Evolutionary conservation across 2,888 invertebrate species (phyloP), one percentile per base, ranked within the genome.

Genomic region (Dynastes tityus): DNA sequence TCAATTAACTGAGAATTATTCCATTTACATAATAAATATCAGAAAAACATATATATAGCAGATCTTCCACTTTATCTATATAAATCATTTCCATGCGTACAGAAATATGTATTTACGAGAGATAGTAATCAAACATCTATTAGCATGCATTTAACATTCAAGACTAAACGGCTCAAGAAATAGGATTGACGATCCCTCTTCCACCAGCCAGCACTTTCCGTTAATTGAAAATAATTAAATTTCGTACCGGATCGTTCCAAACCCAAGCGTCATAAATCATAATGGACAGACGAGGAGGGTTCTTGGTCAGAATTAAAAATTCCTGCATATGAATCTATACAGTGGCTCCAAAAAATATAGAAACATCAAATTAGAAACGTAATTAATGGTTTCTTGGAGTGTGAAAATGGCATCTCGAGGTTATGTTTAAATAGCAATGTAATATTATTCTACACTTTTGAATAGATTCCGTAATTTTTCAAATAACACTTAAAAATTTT

Each of bases 141-240:
- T 55, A 55, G 22, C 55, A 3, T 3, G 53, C 11, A 9, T 53
- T 53, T 53, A 53, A n/a, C 53, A 22, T 16, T 55, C 55, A 13
- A 13, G 22, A 55, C 45, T 11, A 55, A 22, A 16, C 6, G 8
- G 55, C 16, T 4, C 2, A n/a, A 55, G 55, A n/a, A 55, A 55
- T n/a, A 55, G 16, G n/a, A 55, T 22, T 55, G n/a, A 22, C 55
- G 55, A 13, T 55, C 55, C 9, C 8, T 45, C 22, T n/a, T 55
- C 55, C 16, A 55, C 55, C 13, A 8, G 40, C 37, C 16, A 40
- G 13, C 40, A 9, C 40, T 45, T 65, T 40, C 8, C 40, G 16
- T 37, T 40, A 65, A 65, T 65, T 40, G 65, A 65, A 65, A 65
- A 65, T 65, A 65, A 65, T 65, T 65, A 65, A 40, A 65, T 65